Base-by-base conservation (phyloP, 2,113 vertebrate genomes). In the Muntiacus reevesi region DNA sequence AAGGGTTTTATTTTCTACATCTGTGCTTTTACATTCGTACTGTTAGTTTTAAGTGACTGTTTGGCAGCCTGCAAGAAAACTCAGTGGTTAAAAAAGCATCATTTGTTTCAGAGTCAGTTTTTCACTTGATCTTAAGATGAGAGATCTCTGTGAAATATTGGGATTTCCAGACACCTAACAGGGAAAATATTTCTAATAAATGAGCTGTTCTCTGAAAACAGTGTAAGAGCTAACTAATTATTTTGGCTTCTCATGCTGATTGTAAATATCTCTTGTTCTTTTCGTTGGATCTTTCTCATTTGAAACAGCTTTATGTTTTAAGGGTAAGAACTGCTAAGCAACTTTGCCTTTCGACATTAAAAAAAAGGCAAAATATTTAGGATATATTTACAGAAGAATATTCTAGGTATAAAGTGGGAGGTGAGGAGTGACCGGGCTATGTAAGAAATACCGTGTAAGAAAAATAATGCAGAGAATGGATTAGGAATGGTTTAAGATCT, bases 401-500 rank as follows among this genome's bases (percentile, higher is more conserved):
- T 54, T 89, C 36, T 95, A 55, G 40, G 74, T 85, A 74, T 79
- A 87, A 83, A 91, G 79, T 95, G 67, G 36, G 2, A 59, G 85
- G 17, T 78, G 12, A 87, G 52, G 3, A 28, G 27, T 7, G 82
- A 3, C 84, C 50, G 5, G 74, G 11, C 85, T 91, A 1, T 74
- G 36, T 74, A 54, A 92, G 6, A n/a, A 92, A 71, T n/a, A 47
- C 0, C 5, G 12, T 54, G 6, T 97, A 93, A 96, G 74, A 81
- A 89, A 97, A 96, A 93, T 5, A 95, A 30, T 57, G 78, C 0
- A 85, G 83, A 91, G 90, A 82, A 33, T 67, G 17, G 93, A 81
- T n/a, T 57, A 91, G 90, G 91, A 98, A 87, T 95, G n/a, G 12
- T 43, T 94, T 96, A 87, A 92, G 71, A 79, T 95, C 78, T 81